Evolutionary conservation across 2,797 vertebrate genomes (phyloP).

Genomic region (Poliocrania exsul): DNA sequence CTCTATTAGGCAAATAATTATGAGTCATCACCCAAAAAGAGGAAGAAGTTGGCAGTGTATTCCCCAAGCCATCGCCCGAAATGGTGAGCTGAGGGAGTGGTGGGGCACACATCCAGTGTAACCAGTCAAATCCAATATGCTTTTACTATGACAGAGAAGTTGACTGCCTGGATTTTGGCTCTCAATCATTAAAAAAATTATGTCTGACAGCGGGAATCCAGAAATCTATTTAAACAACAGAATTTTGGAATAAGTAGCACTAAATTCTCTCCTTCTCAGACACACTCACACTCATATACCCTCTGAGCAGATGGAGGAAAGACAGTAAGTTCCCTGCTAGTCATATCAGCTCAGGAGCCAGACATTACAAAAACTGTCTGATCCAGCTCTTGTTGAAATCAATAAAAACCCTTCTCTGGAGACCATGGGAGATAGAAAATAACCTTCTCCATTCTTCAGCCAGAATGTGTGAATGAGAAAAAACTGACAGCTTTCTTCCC

Average conservation of each 20-base stretch:
- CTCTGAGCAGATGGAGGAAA: constrained; percentile 2
- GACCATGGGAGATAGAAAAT: neutral
- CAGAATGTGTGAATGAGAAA: constrained; percentile 12
- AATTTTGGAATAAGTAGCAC: neutral
- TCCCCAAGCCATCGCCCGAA: neutral
- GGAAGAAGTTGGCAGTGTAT: neutral
- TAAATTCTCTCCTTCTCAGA: neutral
- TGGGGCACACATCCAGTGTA: neutral
- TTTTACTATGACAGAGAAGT: neutral
- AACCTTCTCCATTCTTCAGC: neutral
- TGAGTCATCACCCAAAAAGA: neutral
- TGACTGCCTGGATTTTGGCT: neutral
- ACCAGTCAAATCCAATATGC: neutral
- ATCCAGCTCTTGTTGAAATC: constrained; percentile 13
- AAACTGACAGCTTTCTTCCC: neutral
- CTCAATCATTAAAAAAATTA: neutral
- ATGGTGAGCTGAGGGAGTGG: neutral
- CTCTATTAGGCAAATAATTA: neutral
- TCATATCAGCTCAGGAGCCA: constrained; percentile 33
- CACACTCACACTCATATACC: neutral
- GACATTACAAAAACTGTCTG: neutral
- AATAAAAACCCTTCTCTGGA: neutral
- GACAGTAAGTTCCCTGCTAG: neutral
- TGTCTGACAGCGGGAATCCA: neutral
- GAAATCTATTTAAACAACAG: neutral